A percentile compares a stretch with the other conserved stretches of the same genome.
Conservation (phyloP, 64 coral and sea anemone species). For the Montipora efflorescens region DNA sequence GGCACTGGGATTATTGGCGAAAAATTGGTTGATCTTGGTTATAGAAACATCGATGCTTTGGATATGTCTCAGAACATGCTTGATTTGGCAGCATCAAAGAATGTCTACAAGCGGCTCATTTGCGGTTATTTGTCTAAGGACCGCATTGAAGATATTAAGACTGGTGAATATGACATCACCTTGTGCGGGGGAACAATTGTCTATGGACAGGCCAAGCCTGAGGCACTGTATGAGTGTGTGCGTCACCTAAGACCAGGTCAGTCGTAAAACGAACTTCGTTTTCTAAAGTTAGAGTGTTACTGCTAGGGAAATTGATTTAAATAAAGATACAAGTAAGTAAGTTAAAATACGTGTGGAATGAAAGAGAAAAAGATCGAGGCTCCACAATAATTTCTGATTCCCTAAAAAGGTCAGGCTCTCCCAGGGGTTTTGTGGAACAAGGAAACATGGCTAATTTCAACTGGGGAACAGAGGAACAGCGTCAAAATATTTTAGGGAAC, state of each 20-base stretch:
- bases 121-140: slow-evolving; percentile 44
- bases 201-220: slow-evolving; percentile 41
- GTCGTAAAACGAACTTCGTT: neutral
- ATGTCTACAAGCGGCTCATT: slow-evolving; percentile 63
- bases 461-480: too few species aligned
- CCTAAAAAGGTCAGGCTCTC: too few species aligned
- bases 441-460: too few species aligned
- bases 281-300: too few species aligned
- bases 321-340: too few species aligned
- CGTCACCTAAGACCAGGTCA: slow-evolving; percentile 58
- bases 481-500: too few species aligned
- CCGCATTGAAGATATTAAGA: slow-evolving; percentile 30
- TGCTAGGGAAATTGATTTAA: too few species aligned
- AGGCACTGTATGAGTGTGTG: slow-evolving; percentile 53
- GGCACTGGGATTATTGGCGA: slow-evolving; percentile 61
- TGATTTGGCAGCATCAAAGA: slow-evolving; percentile 36
- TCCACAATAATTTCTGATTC: too few species aligned
- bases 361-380: too few species aligned
- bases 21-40: slow-evolving; percentile 44
- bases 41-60: slow-evolving; percentile 59
- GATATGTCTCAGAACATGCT: slow-evolving; percentile 67
- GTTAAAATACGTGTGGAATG: too few species aligned
- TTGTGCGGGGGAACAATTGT: slow-evolving; percentile 56
- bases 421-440: too few species aligned
- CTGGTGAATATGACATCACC: slow-evolving; percentile 51